Percentiles rank a stretch among this genome's conserved stretches.
phyloP scores from a whole-genome alignment of 2,888 invertebrate species.

The Stomorhina lunata region DNA sequence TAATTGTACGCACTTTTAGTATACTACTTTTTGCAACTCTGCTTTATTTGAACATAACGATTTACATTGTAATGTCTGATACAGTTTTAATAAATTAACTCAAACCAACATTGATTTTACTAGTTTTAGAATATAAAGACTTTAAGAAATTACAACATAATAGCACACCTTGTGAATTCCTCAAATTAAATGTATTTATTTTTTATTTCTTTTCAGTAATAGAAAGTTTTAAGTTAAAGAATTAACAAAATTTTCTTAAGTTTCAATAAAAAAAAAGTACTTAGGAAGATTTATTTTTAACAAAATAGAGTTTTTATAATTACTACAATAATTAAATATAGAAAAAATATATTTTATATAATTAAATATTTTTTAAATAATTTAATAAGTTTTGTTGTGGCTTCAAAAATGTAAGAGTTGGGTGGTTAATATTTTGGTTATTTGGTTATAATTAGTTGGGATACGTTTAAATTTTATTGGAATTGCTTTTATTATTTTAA shows the following conservation, averaged over 20 bases:
- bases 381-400: background rate
- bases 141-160: no score
- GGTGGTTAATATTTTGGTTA: no score
- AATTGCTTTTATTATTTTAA: no score
- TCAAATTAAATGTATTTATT: background rate
- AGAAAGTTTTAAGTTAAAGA: constrained; percentile 22
- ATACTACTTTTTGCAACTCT: no score
- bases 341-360: constrained; percentile 3
- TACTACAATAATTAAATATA: constrained; percentile 20
- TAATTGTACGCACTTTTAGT: no score
- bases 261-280: background rate
- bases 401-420: constrained; percentile 36
- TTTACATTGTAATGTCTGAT: no score
- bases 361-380: constrained; percentile 25
- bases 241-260: constrained; percentile 30
- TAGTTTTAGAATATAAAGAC: no score
- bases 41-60: no score
- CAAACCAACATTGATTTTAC: no score
- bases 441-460: constrained; percentile 55
- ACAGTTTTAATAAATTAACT: no score
- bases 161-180: no score
- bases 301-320: constrained; percentile 24
- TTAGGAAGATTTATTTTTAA: constrained; percentile 13
- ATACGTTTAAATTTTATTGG: constrained; percentile 49
- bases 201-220: background rate